Percentiles rank a stretch among this genome's conserved stretches.
Evolutionary conservation across 37 sponge, comb jelly and placozoan species (phyloP).

Genomic region (Aplysina aerophoba): DNA sequence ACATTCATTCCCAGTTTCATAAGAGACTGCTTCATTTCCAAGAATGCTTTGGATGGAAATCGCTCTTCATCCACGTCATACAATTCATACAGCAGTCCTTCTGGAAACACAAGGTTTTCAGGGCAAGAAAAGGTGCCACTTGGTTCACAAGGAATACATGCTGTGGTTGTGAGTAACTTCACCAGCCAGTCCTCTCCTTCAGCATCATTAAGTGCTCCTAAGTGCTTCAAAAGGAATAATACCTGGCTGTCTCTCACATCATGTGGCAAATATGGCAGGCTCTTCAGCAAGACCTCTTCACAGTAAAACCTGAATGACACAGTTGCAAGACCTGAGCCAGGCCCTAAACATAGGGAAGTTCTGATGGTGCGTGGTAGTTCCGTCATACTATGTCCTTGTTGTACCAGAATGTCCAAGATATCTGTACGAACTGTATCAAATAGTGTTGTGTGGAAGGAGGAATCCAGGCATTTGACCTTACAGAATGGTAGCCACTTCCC

Average conservation of each 20-base stretch:
- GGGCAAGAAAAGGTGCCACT: background rate
- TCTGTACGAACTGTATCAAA: slow-evolving; percentile 5
- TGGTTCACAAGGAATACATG: slow-evolving; percentile 39
- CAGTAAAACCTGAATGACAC: background rate
- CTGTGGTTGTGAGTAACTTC: slow-evolving; percentile 13
- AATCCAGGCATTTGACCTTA: background rate
- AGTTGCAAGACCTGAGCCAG: background rate
- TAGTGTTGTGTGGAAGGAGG: background rate
- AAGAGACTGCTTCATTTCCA: background rate
- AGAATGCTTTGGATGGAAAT: slow-evolving; percentile 45
- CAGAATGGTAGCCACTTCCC: slow-evolving; percentile 54
- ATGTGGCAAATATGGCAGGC: background rate
- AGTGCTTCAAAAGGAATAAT: background rate
- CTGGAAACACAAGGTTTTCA: slow-evolving; percentile 32
- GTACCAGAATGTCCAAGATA: slow-evolving; percentile 28
- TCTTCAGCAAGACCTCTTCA: background rate
- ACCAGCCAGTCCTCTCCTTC: slow-evolving; percentile 43
- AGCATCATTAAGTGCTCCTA: background rate
- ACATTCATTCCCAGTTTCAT: slow-evolving; percentile 43
- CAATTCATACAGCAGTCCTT: slow-evolving; percentile 14
- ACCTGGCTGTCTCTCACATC: background rate
- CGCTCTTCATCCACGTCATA: slow-evolving; percentile 45
- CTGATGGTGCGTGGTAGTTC: slow-evolving; percentile 26
- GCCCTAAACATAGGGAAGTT: background rate
- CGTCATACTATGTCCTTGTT: slow-evolving; percentile 19